These are phyloP conservation scores for Protodeltote pygarga DNA, from an alignment of 2,888 invertebrate genomes.

Conservation along the genomic window DNA sequence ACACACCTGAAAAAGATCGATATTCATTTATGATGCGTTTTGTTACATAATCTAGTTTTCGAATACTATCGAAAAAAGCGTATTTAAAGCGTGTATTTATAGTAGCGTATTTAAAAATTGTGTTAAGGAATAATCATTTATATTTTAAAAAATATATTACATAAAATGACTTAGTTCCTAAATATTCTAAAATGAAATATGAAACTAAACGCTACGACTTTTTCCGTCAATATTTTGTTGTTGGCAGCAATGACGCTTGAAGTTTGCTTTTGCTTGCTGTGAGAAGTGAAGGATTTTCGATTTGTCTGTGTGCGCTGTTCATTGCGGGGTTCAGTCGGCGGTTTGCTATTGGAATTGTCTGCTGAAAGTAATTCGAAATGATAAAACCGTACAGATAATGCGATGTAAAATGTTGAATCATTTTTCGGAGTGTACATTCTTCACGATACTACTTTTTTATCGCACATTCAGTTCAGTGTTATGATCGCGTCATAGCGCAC, in stretches of 20 bases:
- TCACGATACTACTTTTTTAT: constrained; percentile 47
- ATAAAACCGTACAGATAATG: constrained; percentile 51
- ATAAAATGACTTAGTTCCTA: too few species aligned
- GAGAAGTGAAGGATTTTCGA: constrained; percentile 37
- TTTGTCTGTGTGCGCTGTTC: constrained; percentile 16
- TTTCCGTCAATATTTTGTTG: constrained; percentile 7
- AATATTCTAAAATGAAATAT: neutral
- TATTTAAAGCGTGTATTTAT: too few species aligned
- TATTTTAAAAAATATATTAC: too few species aligned
- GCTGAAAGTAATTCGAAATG: constrained; percentile 38
- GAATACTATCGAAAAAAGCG: too few species aligned
- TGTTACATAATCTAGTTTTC: too few species aligned
- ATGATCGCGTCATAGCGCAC: constrained; percentile 76
- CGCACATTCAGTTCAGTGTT: constrained; percentile 69
- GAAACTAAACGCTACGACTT: constrained; percentile 24
- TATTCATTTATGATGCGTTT: constrained; percentile 18
- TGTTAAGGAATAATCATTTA: too few species aligned
- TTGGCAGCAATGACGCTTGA: constrained; percentile 47
- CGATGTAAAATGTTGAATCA: constrained; percentile 64
- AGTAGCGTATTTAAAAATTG: too few species aligned
- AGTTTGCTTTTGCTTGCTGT: constrained; percentile 41
- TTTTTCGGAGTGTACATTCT: constrained; percentile 54
- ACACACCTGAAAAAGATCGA: constrained; percentile 13
- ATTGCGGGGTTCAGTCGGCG: constrained; percentile 26
- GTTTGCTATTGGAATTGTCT: constrained; percentile 19